Percentiles rank a stretch among this genome's conserved stretches.
These are phyloP conservation scores for Rattus norvegicus DNA, from an alignment of 2,113 vertebrate species.

Conservation along the genomic window DNA sequence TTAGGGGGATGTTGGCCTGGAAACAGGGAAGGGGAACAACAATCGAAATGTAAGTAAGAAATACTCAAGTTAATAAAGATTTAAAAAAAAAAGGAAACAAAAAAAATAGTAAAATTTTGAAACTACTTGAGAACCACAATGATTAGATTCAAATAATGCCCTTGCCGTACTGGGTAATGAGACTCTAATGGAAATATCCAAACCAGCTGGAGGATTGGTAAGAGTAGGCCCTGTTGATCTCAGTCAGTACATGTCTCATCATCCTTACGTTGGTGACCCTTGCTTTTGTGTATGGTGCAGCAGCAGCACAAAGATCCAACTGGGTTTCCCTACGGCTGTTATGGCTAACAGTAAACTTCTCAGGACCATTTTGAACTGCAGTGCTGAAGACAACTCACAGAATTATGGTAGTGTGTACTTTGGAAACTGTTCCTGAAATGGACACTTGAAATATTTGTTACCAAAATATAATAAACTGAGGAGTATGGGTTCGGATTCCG, in stretches of 20 bases:
- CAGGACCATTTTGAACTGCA: not conserved
- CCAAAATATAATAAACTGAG: constrained; percentile 48
- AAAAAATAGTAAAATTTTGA: not conserved
- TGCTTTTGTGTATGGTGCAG: not conserved
- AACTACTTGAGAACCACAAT: not conserved
- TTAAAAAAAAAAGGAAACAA: too few relatives aligned
- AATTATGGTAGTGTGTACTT: not conserved
- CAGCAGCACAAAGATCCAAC: not conserved
- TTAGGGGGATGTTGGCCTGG: too few relatives aligned
- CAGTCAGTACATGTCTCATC: not conserved
- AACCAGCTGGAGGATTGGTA: not conserved
- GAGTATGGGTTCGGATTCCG: constrained; percentile 6
- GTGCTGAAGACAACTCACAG: not conserved
- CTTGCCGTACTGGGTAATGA: not conserved
- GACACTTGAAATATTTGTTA: constrained; percentile 52
- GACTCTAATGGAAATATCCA: not conserved
- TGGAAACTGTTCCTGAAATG: constrained; percentile 41
- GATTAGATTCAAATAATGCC: not conserved
- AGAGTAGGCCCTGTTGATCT: not conserved
- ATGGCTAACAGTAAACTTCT: not conserved
- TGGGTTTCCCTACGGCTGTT: not conserved
- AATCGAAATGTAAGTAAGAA: too few relatives aligned
- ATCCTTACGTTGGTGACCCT: not conserved
- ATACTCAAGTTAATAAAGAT: too few relatives aligned
- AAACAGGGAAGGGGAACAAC: too few relatives aligned